Percentiles rank a stretch among this genome's conserved stretches.
Conservation (phyloP, 1,140 invertebrate species). For the Micrasema minimum region DNA sequence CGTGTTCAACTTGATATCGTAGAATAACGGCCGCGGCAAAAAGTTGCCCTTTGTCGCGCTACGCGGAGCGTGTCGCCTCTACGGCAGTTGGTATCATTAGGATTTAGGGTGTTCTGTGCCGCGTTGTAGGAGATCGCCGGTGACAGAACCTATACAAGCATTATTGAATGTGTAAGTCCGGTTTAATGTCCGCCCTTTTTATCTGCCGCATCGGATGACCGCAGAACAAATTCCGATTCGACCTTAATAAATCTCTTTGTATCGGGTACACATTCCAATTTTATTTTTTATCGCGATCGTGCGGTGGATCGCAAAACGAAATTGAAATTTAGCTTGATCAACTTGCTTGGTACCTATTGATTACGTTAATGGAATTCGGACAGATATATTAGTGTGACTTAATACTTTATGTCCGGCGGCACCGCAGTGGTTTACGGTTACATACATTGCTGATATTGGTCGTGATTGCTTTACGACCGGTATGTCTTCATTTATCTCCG, state of each 20-base stretch:
- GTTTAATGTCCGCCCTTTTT: neutral
- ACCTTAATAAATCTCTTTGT: neutral
- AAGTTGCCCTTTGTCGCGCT: slow-evolving; percentile 49
- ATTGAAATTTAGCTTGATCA: neutral
- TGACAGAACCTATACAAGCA: neutral
- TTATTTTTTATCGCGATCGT: neutral
- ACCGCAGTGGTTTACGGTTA: neutral
- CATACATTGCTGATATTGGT: neutral
- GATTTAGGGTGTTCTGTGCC: slow-evolving; percentile 8
- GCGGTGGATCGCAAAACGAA: neutral
- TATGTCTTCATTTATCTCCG: neutral
- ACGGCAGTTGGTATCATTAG: slow-evolving; percentile 45
- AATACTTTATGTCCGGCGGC: neutral
- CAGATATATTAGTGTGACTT: neutral
- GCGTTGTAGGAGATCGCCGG: slow-evolving; percentile 2
- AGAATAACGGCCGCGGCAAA: slow-evolving; percentile 44
- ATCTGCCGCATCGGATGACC: slow-evolving; percentile 1
- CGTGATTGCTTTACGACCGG: neutral
- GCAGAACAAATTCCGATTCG: slow-evolving; percentile 7
- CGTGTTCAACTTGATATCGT: slow-evolving; percentile 35
- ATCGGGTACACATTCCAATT: neutral
- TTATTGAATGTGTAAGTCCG: slow-evolving; percentile 19
- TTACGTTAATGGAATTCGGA: slow-evolving; percentile 4
- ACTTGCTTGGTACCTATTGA: slow-evolving; percentile 2
- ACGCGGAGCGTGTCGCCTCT: slow-evolving; percentile 47